Evolutionary conservation across 2,888 invertebrate species (phyloP).

Genomic region (Rhingia rostrata): DNA sequence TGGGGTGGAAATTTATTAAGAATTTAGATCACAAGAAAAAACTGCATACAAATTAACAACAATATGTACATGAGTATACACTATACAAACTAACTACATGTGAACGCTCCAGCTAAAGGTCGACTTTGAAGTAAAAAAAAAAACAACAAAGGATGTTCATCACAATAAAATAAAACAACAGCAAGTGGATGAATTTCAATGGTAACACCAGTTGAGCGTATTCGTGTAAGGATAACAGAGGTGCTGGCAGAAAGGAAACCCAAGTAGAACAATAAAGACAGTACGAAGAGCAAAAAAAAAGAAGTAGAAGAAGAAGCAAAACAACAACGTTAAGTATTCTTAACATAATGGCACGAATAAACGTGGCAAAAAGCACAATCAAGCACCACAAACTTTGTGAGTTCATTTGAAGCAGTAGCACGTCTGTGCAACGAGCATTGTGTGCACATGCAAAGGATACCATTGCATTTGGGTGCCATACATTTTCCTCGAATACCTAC

Average conservation of each 20-base stretch:
- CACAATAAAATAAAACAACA: slow-evolving; percentile 47
- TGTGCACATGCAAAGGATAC: slow-evolving; percentile 51
- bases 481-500: slow-evolving; percentile 25
- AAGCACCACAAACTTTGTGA: slow-evolving; percentile 30
- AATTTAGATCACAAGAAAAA: not conserved
- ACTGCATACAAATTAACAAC: slow-evolving; percentile 4
- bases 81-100: too few species aligned
- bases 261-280: slow-evolving; percentile 38
- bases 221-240: slow-evolving; percentile 66
- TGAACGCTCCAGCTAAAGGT: slow-evolving; percentile 46
- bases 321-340: slow-evolving; percentile 64
- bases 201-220: slow-evolving; percentile 68
- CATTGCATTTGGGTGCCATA: slow-evolving; percentile 43
- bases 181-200: slow-evolving; percentile 60
- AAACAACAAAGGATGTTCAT: slow-evolving; percentile 56
- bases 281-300: slow-evolving; percentile 16
- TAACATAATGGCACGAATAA: slow-evolving; percentile 54
- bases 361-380: slow-evolving; percentile 62
- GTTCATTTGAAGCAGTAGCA: slow-evolving; percentile 38
- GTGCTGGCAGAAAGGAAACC: slow-evolving; percentile 44
- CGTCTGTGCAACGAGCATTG: slow-evolving; percentile 21
- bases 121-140: slow-evolving; percentile 16
- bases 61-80: not conserved
- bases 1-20: slow-evolving; percentile 21
- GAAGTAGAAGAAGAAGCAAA: slow-evolving; percentile 1